A percentile compares a stretch with the other conserved stretches of the same genome.
Conservation (phyloP, 2,888 invertebrate genomes). For the Lithophane socia region DNA sequence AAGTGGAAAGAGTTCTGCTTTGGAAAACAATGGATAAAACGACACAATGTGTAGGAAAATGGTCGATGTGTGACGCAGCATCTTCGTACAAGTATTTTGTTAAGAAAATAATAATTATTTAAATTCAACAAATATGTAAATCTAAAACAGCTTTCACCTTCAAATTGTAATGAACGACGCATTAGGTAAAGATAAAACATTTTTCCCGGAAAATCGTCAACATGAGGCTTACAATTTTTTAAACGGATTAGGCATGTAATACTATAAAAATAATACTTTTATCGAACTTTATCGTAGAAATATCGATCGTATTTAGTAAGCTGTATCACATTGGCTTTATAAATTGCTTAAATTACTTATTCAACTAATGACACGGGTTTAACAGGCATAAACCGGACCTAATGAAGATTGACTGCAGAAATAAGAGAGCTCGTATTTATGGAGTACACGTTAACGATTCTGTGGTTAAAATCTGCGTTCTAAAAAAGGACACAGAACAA, state of each 20-base stretch:
- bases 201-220: slow-evolving; percentile 46
- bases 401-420: slow-evolving; percentile 54
- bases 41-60: not conserved
- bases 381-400: slow-evolving; percentile 36
- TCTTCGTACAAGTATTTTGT: slow-evolving; percentile 21
- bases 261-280: slow-evolving; percentile 19
- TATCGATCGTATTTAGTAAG: slow-evolving; percentile 28
- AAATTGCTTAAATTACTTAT: slow-evolving; percentile 39
- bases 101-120: slow-evolving; percentile 20
- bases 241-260: slow-evolving; percentile 48
- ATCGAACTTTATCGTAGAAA: slow-evolving; percentile 41
- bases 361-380: slow-evolving; percentile 34
- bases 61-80: not conserved
- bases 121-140: slow-evolving; percentile 39
- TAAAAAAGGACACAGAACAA: slow-evolving; percentile 15
- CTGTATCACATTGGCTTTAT: slow-evolving; percentile 8
- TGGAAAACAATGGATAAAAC: slow-evolving; percentile 36
- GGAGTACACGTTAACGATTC: slow-evolving; percentile 16
- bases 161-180: slow-evolving; percentile 42
- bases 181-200: slow-evolving; percentile 37
- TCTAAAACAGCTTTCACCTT: slow-evolving; percentile 51
- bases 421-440: slow-evolving; percentile 36
- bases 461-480: slow-evolving; percentile 37
- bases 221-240: slow-evolving; percentile 31
- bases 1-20: slow-evolving; percentile 41